A percentile compares a stretch with the other conserved stretches of the same genome.
Evolutionary conservation across 2,797 vertebrate species (phyloP).

Genomic region (Tinamus major): DNA sequence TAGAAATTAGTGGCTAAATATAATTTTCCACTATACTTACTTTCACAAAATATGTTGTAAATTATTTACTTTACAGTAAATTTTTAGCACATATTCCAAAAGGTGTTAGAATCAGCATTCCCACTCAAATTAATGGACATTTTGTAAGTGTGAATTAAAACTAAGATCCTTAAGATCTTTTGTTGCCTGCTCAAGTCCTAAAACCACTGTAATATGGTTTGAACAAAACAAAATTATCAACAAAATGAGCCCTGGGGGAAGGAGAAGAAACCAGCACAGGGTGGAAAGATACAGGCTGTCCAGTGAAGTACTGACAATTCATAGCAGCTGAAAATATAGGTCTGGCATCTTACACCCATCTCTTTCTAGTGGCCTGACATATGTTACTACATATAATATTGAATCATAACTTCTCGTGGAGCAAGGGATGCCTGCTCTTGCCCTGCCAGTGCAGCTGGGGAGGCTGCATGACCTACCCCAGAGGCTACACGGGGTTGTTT

Average conservation of each 20-base stretch:
- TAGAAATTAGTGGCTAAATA: slow-evolving; percentile 64
- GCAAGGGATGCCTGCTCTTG: rapidly evolving
- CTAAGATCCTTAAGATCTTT: background rate
- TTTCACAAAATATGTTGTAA: slow-evolving; percentile 50
- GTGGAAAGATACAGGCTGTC: background rate
- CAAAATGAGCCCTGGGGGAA: background rate
- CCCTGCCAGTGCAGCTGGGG: background rate
- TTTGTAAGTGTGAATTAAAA: slow-evolving; percentile 12
- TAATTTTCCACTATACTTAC: slow-evolving; percentile 55
- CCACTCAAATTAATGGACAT: background rate
- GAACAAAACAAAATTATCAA: slow-evolving; percentile 23
- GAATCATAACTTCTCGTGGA: rapidly evolving
- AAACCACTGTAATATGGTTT: background rate
- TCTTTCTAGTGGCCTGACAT: rapidly evolving
- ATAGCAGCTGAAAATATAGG: background rate
- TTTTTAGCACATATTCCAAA: slow-evolving; percentile 34
- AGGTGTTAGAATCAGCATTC: slow-evolving; percentile 55
- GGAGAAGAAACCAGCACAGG: background rate
- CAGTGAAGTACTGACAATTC: background rate
- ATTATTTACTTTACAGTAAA: slow-evolving; percentile 62
- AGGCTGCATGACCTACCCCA: rapidly evolving
- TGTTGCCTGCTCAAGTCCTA: background rate
- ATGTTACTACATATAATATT: rapidly evolving
- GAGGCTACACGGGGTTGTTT: rapidly evolving
- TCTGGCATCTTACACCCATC: background rate